Base-by-base conservation (phyloP, 2,113 vertebrate genomes). In the Odocoileus hemionus region DNA sequence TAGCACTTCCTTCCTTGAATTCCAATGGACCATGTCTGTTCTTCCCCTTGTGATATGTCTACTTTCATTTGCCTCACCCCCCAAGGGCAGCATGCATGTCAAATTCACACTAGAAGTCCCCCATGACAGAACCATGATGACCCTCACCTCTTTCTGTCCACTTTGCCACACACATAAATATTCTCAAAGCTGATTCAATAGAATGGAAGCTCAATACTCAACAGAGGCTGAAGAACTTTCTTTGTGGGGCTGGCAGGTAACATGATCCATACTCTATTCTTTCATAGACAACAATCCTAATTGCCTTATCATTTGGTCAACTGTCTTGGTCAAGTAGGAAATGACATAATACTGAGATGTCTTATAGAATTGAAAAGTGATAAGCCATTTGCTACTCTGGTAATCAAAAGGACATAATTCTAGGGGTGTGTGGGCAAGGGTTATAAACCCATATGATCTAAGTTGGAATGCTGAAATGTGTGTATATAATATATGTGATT, bases 41-140 rank as follows among this genome's bases (percentile, higher is more conserved):
- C 45, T 16, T 86, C 33, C 64, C 64, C 78, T 90, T 70, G 19
- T n/a, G 33, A 23, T 16, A 2, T 39, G 30, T 64, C 89, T 86
- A 26, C n/a, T 61, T 54, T 80, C 87, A 84, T 87, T 74, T 74
- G 43, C 47, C 88, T 93, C n/a, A 12, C 13, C 28, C 52, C 21
- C 36, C 25, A 16, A 57, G 12, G 5, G 17, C 14, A 84, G 7
- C 7, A 4, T 45, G 26, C 30, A 25, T 39, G 10, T 19, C 50
- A 19, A 3, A 45, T 55, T 84, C 52, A 47, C 47, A 26, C 61
- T 43, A 36, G 39, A 78, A 90, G 33, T 30, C 17, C 47, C 12
- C 23, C 16, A 3, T 2, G 33, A 3, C n/a, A 1, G 3, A 52
- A 6, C 26, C 36, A 9, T 1, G 3, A 12, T 13, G 43, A 26